These are phyloP conservation scores for Plectropomus leopardus DNA, from an alignment of 2,113 vertebrate species.

Conservation along the genomic window DNA sequence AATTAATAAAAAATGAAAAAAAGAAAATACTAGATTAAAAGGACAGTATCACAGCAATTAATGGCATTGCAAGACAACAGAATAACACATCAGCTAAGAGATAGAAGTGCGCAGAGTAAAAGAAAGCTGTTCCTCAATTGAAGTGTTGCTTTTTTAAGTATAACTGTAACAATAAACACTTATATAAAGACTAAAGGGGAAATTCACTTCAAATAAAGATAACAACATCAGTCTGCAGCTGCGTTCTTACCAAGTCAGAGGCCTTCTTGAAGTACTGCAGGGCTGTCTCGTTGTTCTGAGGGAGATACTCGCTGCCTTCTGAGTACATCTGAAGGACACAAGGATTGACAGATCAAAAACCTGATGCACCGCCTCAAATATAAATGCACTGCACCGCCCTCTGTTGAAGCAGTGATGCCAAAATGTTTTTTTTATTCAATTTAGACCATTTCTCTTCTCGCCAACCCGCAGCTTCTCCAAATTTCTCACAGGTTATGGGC, in stretches of 20 bases:
- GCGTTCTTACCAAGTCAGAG: constrained; percentile 92
- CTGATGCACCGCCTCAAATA: background rate
- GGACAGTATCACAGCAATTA: background rate
- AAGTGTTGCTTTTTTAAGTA: background rate
- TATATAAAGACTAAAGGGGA: background rate
- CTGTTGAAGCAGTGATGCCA: background rate
- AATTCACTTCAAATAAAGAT: background rate
- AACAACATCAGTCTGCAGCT: background rate
- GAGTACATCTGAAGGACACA: constrained; percentile 93
- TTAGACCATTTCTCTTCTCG: background rate
- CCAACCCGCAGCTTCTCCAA: background rate
- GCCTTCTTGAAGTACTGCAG: constrained; percentile 98
- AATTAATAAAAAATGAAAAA: constrained; percentile 30
- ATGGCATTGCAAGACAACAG: background rate
- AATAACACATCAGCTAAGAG: background rate
- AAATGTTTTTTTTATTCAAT: constrained; percentile 15
- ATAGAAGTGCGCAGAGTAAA: background rate
- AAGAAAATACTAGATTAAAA: background rate
- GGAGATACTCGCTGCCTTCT: constrained; percentile 94
- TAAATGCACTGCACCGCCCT: background rate
- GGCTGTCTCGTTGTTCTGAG: constrained; percentile 97
- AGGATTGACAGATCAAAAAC: background rate
- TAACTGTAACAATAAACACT: background rate
- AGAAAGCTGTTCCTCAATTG: too few species aligned
- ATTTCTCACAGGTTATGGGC: background rate